These are phyloP conservation scores for Tridacna gigas DNA, from an alignment of 2,888 invertebrate species.

Conservation along the genomic window DNA sequence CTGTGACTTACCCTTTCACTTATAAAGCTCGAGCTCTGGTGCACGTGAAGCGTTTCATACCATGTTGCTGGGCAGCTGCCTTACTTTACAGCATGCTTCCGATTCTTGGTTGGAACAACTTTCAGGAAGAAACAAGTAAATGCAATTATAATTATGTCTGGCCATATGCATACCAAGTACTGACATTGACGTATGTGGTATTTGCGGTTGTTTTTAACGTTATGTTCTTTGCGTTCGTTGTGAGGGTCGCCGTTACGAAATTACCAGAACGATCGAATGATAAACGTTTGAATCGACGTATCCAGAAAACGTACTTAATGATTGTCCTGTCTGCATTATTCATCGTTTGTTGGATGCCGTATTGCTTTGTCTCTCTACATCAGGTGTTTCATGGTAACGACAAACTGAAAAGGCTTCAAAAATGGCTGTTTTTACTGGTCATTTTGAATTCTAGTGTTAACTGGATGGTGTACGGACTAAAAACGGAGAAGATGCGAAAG, in stretches of 20 bases:
- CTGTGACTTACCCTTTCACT: conserved; percentile 50
- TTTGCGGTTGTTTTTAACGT: conserved; percentile 20
- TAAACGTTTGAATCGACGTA: conserved; percentile 16
- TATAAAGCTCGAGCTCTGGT: conserved; percentile 31
- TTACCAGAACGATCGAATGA: conserved; percentile 5
- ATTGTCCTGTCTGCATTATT: conserved; percentile 48
- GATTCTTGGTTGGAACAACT: conserved; percentile 34
- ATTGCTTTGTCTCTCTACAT: conserved; percentile 44
- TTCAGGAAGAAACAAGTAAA: conserved; percentile 23
- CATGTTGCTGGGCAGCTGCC: conserved; percentile 20
- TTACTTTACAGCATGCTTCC: conserved; percentile 36
- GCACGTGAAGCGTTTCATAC: conserved; percentile 33
- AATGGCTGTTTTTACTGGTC: conserved; percentile 38
- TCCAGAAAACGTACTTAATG: conserved; percentile 48
- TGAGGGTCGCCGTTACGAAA: conserved; percentile 27
- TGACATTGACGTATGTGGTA: conserved; percentile 2
- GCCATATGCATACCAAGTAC: conserved; percentile 20
- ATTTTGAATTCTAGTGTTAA: conserved; percentile 42
- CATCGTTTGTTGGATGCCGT: conserved; percentile 56
- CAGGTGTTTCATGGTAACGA: conserved; percentile 22
- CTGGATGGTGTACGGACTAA: conserved; percentile 57
- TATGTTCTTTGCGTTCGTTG: conserved; percentile 35
- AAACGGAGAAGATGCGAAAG: conserved; percentile 43
- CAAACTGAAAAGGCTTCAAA: conserved; percentile 20
- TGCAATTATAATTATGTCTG: conserved; percentile 31